Evolutionary conservation across 2,797 vertebrate genomes (phyloP).

Genomic region (Tympanoctomys barrerae): DNA sequence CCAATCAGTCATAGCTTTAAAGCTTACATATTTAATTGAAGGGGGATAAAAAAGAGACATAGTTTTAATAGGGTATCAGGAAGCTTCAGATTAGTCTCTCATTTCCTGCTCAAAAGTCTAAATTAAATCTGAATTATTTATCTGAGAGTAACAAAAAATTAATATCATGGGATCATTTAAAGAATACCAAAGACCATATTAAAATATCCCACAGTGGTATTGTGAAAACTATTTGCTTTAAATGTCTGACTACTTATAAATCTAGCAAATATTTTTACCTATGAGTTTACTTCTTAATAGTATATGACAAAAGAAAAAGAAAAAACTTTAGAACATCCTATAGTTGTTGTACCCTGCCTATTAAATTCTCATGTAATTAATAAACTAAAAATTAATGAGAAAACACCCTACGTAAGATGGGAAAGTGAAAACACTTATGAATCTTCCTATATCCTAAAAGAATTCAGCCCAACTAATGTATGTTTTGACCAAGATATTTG

Average conservation of each 20-base stretch:
- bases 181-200: background rate
- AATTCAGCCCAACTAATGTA: background rate
- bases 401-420: background rate
- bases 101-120: background rate
- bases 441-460: background rate
- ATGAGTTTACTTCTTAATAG: background rate
- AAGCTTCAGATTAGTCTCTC: background rate
- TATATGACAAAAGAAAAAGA: background rate
- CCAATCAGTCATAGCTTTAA: background rate
- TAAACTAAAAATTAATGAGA: background rate
- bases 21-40: background rate
- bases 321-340: background rate
- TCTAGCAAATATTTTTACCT: background rate
- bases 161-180: background rate
- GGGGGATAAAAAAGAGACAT: background rate
- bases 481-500: slow-evolving; percentile 30
- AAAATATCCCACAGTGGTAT: background rate
- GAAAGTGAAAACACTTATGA: background rate
- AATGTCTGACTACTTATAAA: background rate
- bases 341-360: background rate
- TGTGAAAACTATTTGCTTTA: background rate
- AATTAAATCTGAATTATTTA: background rate
- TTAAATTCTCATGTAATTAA: slow-evolving; percentile 20
- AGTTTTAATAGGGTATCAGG: background rate
- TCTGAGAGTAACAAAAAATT: background rate